A percentile compares a stretch with the other conserved stretches of the same genome.
phyloP scores from a whole-genome alignment of 2,113 vertebrate species.

The Eolophus roseicapilla region DNA sequence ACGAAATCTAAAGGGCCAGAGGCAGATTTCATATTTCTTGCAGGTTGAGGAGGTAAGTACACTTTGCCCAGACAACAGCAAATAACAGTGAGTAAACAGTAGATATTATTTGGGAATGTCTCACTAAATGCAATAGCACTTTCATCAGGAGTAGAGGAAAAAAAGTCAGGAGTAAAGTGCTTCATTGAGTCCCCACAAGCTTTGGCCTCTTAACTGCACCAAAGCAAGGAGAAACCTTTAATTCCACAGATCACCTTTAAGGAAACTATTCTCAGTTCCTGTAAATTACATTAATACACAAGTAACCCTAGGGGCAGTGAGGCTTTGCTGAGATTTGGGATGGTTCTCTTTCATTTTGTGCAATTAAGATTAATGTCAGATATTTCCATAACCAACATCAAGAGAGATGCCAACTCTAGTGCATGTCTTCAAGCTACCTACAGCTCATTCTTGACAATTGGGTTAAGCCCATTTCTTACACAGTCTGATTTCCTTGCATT shows the following conservation, averaged over 20 bases:
- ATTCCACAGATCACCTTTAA: background rate
- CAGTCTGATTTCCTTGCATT: background rate
- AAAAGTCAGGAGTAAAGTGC: background rate
- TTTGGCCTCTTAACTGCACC: background rate
- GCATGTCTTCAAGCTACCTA: background rate
- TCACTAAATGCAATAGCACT: background rate
- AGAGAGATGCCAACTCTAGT: background rate
- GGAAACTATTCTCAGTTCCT: background rate
- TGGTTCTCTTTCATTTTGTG: background rate
- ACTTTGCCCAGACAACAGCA: slow-evolving; percentile 24
- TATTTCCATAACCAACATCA: background rate
- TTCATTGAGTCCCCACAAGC: background rate
- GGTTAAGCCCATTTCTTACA: background rate
- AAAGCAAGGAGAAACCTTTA: background rate
- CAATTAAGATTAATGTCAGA: background rate
- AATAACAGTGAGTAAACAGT: slow-evolving; percentile 55
- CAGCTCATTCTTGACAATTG: background rate
- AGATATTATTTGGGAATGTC: slow-evolving; percentile 31
- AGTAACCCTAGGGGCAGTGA: background rate
- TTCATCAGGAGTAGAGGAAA: background rate
- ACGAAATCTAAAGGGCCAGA: slow-evolving; percentile 57
- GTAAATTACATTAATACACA: background rate
- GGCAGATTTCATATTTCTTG: slow-evolving; percentile 63
- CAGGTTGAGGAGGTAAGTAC: background rate
- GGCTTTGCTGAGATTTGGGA: background rate